phyloP scores from a whole-genome alignment of 2,113 vertebrate genomes.

The Salvelinus namaycush region DNA sequence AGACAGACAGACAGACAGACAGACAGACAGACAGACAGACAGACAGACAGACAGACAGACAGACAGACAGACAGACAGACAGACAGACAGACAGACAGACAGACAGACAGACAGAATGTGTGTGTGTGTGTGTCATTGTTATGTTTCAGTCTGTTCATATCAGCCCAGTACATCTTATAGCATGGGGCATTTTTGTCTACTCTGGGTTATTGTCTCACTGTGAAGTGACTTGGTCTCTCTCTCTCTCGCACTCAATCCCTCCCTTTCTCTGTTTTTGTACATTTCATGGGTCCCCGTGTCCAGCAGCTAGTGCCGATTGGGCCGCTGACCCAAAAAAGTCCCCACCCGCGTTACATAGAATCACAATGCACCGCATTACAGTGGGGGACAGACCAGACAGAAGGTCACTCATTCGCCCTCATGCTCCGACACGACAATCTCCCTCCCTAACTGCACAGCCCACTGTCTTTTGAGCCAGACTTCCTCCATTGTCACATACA shows the following conservation, averaged over 20 bases:
- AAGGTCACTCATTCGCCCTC: neutral
- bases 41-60: no score
- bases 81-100: no score
- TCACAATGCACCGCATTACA: no score
- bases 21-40: no score
- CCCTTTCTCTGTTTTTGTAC: constrained; percentile 6
- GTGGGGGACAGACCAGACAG: no score
- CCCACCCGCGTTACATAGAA: constrained; percentile 34
- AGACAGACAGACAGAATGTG: no score
- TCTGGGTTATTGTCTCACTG: neutral
- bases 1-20: neutral
- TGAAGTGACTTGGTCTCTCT: neutral
- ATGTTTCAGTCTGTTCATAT: neutral
- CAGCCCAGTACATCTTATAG: neutral
- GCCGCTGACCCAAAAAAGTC: constrained; percentile 42
- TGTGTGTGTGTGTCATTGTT: neutral
- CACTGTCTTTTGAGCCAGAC: constrained; percentile 48
- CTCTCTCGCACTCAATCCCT: neutral
- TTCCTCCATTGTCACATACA: constrained; percentile 56
- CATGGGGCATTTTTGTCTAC: neutral
- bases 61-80: no score
- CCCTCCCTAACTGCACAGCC: constrained; percentile 11
- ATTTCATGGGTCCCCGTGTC: neutral
- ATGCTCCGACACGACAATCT: neutral
- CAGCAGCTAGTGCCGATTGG: constrained; percentile 14